Conservation (phyloP, 64 coral and sea anemone genomes). For the Pocillopora verrucosa region DNA sequence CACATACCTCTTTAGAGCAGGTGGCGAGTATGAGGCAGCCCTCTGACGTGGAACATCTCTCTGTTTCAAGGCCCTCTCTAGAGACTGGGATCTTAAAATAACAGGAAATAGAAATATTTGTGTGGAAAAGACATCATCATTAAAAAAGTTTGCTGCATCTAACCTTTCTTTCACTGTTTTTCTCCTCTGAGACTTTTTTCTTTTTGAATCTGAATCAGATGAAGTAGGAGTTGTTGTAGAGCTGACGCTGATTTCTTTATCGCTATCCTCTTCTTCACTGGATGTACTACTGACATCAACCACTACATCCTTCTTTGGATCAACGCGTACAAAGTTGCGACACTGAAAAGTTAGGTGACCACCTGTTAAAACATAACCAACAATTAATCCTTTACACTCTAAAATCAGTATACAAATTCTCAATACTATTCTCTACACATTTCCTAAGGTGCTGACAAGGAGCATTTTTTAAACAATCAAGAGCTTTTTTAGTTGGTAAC, state of each 20-base stretch:
- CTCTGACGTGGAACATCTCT: constrained; percentile 56
- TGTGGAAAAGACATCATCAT: not conserved
- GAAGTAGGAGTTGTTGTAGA: constrained; percentile 77
- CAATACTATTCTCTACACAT: no score
- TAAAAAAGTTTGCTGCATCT: not conserved
- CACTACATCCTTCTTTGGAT: constrained; percentile 93
- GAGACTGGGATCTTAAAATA: constrained; percentile 36
- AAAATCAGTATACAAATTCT: no score
- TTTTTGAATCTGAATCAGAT: constrained; percentile 30
- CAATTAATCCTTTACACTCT: no score
- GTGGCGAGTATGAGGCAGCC: constrained; percentile 41
- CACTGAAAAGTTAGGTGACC: constrained; percentile 97
- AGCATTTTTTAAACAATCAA: no score
- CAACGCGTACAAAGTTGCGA: constrained; percentile 85
- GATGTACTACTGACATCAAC: constrained; percentile 99
- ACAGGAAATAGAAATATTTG: not conserved
- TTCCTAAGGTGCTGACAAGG: no score
- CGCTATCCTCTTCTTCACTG: constrained; percentile 87
- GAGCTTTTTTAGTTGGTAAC: no score
- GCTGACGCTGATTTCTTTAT: constrained; percentile 51
- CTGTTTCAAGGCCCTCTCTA: constrained; percentile 50
- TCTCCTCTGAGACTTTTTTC: constrained; percentile 45
- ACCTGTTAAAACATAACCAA: constrained; percentile 46
- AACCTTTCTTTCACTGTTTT: constrained; percentile 46
- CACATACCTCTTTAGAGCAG: constrained; percentile 43